phyloP scores from a whole-genome alignment of 2,113 vertebrate genomes.

The Pavo muticus region DNA sequence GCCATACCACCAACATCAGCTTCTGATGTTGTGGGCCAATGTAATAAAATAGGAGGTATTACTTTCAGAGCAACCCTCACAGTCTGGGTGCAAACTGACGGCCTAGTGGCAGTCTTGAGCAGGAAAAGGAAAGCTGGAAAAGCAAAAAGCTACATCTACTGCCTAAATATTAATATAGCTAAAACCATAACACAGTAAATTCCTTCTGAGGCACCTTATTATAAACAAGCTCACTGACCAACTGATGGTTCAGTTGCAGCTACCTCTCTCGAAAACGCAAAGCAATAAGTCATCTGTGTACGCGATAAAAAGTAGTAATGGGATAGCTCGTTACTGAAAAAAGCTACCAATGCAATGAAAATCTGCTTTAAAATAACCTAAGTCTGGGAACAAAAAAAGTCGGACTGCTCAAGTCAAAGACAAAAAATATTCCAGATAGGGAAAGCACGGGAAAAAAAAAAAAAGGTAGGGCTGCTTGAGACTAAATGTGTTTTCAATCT shows the following conservation, averaged over 20 bases:
- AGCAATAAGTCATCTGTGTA: neutral
- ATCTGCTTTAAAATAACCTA: neutral
- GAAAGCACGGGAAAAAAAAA: neutral
- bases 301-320: neutral
- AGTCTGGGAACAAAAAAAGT: neutral
- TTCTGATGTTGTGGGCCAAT: no score
- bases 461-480: neutral
- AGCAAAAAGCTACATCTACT: neutral
- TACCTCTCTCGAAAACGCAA: neutral
- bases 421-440: neutral
- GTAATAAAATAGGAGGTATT: no score
- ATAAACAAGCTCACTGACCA: neutral
- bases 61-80: neutral
- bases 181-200: neutral
- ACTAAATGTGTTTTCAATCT: neutral
- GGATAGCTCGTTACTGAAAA: neutral
- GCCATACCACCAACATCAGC: no score
- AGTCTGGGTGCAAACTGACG: neutral
- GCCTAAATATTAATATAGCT: no score
- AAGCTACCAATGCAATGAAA: neutral
- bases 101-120: neutral
- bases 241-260: no score
- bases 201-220: neutral
- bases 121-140: neutral
- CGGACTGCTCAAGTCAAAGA: neutral